phyloP scores from a whole-genome alignment of 2,113 vertebrate genomes.

The Lepus europaeus region DNA sequence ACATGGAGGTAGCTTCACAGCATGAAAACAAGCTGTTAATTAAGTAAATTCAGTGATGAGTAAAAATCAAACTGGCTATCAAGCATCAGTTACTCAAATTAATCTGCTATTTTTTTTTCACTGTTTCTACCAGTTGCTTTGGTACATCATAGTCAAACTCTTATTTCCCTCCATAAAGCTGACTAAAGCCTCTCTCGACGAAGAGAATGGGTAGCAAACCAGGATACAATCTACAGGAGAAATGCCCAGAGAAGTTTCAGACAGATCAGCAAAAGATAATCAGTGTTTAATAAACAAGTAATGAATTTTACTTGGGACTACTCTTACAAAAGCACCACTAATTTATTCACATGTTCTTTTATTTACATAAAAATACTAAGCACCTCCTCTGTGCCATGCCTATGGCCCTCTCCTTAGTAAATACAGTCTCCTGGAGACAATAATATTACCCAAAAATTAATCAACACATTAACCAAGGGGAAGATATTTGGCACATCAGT shows the following conservation, averaged over 20 bases:
- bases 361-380: background rate
- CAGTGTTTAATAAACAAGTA: constrained; percentile 25
- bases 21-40: constrained; percentile 52
- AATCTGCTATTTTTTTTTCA: constrained; percentile 31
- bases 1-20: background rate
- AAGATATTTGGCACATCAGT: no score
- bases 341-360: background rate
- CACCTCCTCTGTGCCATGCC: background rate
- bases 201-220: background rate
- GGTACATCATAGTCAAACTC: background rate
- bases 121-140: constrained; percentile 37
- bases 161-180: background rate
- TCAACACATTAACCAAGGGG: background rate
- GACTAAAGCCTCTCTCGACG: background rate
- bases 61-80: constrained; percentile 46
- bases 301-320: background rate
- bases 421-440: background rate
- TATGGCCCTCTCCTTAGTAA: background rate
- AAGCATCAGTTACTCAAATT: constrained; percentile 60
- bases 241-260: background rate
- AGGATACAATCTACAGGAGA: background rate
- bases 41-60: constrained; percentile 37
- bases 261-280: background rate
- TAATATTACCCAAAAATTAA: background rate
- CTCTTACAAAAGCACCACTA: background rate